These are phyloP conservation scores for Strix aluco DNA, from an alignment of 2,113 vertebrate species.

Conservation along the genomic window DNA sequence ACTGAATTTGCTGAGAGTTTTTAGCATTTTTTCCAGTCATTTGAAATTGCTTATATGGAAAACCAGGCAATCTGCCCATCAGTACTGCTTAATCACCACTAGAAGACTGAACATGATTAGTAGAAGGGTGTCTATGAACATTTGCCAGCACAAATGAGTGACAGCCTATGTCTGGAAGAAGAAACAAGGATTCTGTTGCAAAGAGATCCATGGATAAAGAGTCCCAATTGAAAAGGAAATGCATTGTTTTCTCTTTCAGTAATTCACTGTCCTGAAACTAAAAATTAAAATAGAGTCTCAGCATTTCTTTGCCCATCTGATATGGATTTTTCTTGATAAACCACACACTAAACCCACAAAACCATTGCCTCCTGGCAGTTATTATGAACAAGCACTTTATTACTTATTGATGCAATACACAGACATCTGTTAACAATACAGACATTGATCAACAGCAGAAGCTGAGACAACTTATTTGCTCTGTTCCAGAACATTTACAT, in stretches of 20 bases:
- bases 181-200: accelerated
- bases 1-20: not conserved
- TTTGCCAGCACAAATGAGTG: not conserved
- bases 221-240: not conserved
- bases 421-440: slow-evolving; percentile 36
- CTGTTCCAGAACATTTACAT: not conserved
- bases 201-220: not conserved
- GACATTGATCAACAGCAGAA: not conserved
- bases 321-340: not conserved
- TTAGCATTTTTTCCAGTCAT: not conserved
- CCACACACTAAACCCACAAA: not conserved
- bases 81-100: not conserved
- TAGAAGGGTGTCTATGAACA: not conserved
- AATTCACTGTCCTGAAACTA: not conserved
- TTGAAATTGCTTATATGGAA: not conserved
- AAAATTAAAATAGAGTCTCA: not conserved
- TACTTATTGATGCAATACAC: slow-evolving; percentile 12
- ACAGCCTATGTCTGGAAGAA: not conserved
- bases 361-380: not conserved
- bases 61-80: not conserved
- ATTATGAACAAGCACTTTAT: not conserved
- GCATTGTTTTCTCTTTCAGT: not conserved
- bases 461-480: not conserved
- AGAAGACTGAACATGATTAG: not conserved
- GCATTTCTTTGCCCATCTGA: not conserved